These are phyloP conservation scores for Busseola fusca DNA, from an alignment of 2,888 invertebrate species.

Conservation along the genomic window DNA sequence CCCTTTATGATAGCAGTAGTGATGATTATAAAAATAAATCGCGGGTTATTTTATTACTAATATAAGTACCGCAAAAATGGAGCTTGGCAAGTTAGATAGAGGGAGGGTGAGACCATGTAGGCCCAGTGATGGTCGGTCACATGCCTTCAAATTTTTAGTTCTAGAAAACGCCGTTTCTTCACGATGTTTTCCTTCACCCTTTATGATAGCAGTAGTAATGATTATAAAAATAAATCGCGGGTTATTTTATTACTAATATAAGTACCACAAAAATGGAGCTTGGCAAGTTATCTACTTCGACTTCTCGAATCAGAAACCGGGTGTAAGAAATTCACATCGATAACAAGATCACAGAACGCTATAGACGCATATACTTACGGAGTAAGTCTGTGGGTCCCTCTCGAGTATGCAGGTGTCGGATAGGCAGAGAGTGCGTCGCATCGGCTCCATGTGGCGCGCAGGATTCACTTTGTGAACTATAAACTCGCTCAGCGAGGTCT, in stretches of 20 bases:
- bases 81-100: neutral
- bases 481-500: conserved; percentile 99
- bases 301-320: neutral
- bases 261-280: neutral
- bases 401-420: conserved; percentile 98
- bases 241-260: too few relatives aligned
- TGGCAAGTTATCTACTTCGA: neutral
- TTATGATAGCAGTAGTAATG: neutral
- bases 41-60: neutral
- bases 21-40: neutral
- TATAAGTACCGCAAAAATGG: neutral
- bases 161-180: neutral
- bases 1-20: neutral
- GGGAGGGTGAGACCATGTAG: too few relatives aligned
- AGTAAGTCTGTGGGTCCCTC: conserved; percentile 98
- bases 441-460: conserved; percentile 94
- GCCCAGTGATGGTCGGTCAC: too few relatives aligned
- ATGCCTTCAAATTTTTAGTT: neutral
- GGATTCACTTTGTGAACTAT: conserved; percentile 97
- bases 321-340: neutral
- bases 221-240: neutral
- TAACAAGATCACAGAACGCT: neutral
- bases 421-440: conserved; percentile 96
- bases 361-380: conserved; percentile 85
- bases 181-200: neutral